A percentile compares a stretch with the other conserved stretches of the same genome.
Conservation (phyloP, 1,140 invertebrate genomes). For the Rhizoglyphus robini region DNA sequence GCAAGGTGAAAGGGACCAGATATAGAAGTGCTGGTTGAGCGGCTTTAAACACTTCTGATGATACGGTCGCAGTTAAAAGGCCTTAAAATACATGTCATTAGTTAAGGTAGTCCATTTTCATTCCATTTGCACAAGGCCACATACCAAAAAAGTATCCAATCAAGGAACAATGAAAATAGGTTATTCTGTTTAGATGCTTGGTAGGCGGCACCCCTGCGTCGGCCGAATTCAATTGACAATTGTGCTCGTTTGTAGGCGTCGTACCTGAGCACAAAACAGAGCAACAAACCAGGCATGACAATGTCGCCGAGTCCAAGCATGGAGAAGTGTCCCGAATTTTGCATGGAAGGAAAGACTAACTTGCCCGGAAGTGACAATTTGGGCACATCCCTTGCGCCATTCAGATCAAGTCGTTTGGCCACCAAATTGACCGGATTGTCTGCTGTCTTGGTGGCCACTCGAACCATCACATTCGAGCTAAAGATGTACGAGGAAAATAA, state of each 20-base stretch:
- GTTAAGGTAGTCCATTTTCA: no score
- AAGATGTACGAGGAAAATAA: conserved; percentile 97
- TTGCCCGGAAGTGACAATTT: conserved; percentile 91
- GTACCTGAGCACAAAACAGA: conserved; percentile 86
- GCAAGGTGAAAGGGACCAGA: conserved; percentile 87
- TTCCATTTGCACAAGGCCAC: no score
- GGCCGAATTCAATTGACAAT: conserved; percentile 40
- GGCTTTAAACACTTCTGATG: conserved; percentile 91
- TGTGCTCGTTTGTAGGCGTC: conserved; percentile 85
- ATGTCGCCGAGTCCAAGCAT: conserved; percentile 94
- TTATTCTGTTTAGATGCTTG: conserved; percentile 48
- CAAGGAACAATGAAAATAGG: conserved; percentile 92
- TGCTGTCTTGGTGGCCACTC: conserved; percentile 75
- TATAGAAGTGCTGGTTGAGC: conserved; percentile 92
- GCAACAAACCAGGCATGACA: conserved; percentile 88
- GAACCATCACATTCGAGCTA: conserved; percentile 94
- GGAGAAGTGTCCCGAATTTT: conserved; percentile 85
- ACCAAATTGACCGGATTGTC: conserved; percentile 87
- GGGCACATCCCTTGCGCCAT: conserved; percentile 64
- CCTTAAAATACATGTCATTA: conserved; percentile 46
- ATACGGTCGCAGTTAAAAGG: conserved; percentile 85
- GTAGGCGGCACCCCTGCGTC: conserved; percentile 65
- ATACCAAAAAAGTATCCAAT: conserved; percentile 80
- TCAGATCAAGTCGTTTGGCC: conserved; percentile 75
- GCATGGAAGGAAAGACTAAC: conserved; percentile 85